These are phyloP conservation scores for Xestia c-nigrum DNA, from an alignment of 2,888 invertebrate genomes.

Conservation along the genomic window DNA sequence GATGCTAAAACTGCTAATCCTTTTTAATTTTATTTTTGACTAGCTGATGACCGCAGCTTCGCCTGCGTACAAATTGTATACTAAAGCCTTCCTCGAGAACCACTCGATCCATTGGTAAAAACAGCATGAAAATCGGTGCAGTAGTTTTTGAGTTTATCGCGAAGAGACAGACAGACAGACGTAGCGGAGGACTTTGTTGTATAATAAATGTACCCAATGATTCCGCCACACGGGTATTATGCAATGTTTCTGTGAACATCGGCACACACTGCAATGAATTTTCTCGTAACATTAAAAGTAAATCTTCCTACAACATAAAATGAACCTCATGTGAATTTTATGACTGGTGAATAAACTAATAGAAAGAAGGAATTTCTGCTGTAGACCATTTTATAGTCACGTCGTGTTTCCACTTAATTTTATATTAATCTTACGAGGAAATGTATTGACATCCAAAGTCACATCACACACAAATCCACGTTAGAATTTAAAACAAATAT, in stretches of 20 bases:
- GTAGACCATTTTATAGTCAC: background rate
- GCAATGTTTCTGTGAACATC: constrained; percentile 12
- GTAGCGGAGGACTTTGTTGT: too few relatives aligned
- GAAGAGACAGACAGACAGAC: too few relatives aligned
- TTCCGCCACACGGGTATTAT: background rate
- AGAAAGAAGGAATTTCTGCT: constrained; percentile 6
- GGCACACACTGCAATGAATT: constrained; percentile 1
- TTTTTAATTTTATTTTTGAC: background rate
- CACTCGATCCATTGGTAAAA: too few relatives aligned
- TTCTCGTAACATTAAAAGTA: constrained; percentile 22
- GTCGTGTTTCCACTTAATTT: background rate
- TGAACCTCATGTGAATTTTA: constrained; percentile 27
- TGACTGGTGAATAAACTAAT: constrained; percentile 13
- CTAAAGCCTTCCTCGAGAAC: too few relatives aligned
- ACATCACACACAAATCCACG: background rate
- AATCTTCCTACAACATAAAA: constrained; percentile 27
- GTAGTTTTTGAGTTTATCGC: too few relatives aligned
- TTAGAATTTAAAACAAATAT: background rate
- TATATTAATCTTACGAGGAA: background rate
- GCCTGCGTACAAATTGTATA: too few relatives aligned
- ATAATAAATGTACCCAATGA: too few relatives aligned
- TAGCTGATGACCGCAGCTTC: too few relatives aligned
- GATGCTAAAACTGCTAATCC: background rate
- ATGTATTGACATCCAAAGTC: background rate
- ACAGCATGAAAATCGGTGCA: too few relatives aligned